Base-by-base conservation (phyloP, 2,888 invertebrate genomes). In the Atherix ibis region DNA sequence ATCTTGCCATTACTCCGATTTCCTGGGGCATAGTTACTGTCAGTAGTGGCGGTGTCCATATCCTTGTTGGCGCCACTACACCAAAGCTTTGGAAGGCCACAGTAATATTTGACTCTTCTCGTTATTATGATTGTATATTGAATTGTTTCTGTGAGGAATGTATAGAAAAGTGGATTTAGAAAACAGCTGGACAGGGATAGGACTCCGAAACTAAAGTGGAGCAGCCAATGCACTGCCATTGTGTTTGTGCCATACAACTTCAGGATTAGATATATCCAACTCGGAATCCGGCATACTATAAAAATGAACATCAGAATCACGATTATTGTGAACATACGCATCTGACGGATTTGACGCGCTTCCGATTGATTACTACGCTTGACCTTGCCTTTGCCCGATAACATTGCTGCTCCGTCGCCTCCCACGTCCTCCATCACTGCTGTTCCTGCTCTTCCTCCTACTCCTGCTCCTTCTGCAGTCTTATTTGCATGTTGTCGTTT, bases 81-180 rank as follows among this genome's bases (percentile, higher is more conserved):
- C 13, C 30, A 35, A n/a, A 29, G 34, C 18, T 38, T 42, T 8
- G 33, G 33, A 29, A 41, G 41, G 10, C 43, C 30, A 35, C 42
- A 43, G 26, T 44, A 46, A 12, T 35, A 18, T 3, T 22, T 14
- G 10, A 46, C 28, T 32, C 44, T 44, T 14, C 32, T 39, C 28
- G 43, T 47, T 15, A 48, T 25, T n/a, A 32, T 31, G 31, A 45
- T 34, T 3, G 38, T 41, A 30, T 41, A 46, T 13, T 48, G 43
- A 16, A 68, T 48, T 4, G 69, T 65, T 45, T 68, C 66, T 22
- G 67, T 64, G 5, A 72, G 52, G 43, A 71, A 72, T 2, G 71
- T 67, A 43, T 73, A 73, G 18, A 73, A 52, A 31, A 72, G 59
- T 1, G 73, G 73, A 58, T 73, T 70, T 16, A 71, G 38, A 1